phyloP scores from a whole-genome alignment of 2,888 invertebrate genomes.

The Eupithecia dodoneata region DNA sequence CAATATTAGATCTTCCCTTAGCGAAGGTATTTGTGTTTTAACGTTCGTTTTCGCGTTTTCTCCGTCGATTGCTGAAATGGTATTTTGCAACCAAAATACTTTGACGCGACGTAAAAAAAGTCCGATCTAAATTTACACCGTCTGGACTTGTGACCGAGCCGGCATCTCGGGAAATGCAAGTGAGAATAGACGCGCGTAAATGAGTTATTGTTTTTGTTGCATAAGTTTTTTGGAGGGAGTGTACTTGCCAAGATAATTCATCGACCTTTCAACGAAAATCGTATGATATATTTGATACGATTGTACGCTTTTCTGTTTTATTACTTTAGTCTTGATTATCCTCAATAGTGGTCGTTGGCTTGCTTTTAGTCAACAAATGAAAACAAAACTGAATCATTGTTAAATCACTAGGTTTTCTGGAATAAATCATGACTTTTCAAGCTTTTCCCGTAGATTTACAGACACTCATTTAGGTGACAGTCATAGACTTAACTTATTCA shows the following conservation, averaged over 20 bases:
- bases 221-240: slow-evolving; percentile 47
- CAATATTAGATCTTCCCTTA: slow-evolving; percentile 36
- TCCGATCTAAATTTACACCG: slow-evolving; percentile 65
- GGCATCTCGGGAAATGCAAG: slow-evolving; percentile 55
- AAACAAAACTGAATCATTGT: slow-evolving; percentile 13
- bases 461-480: slow-evolving; percentile 21
- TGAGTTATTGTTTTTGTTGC: slow-evolving; percentile 59
- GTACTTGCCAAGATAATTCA: slow-evolving; percentile 37
- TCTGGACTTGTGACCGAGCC: slow-evolving; percentile 60
- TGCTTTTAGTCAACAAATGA: not conserved
- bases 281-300: slow-evolving; percentile 30
- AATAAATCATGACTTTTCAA: slow-evolving; percentile 16
- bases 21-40: slow-evolving; percentile 41
- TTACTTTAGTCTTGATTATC: slow-evolving; percentile 2
- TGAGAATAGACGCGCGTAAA: slow-evolving; percentile 60
- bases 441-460: slow-evolving; percentile 20
- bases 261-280: slow-evolving; percentile 20
- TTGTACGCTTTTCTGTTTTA: not conserved
- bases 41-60: slow-evolving; percentile 47
- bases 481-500: slow-evolving; percentile 30
- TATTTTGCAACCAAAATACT: slow-evolving; percentile 73
- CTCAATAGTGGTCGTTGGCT: slow-evolving; percentile 7
- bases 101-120: slow-evolving; percentile 65
- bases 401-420: slow-evolving; percentile 12
- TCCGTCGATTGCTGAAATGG: slow-evolving; percentile 54